Evolutionary conservation across 2,797 vertebrate species (phyloP).

Genomic region (Sphenopsis melanotis): DNA sequence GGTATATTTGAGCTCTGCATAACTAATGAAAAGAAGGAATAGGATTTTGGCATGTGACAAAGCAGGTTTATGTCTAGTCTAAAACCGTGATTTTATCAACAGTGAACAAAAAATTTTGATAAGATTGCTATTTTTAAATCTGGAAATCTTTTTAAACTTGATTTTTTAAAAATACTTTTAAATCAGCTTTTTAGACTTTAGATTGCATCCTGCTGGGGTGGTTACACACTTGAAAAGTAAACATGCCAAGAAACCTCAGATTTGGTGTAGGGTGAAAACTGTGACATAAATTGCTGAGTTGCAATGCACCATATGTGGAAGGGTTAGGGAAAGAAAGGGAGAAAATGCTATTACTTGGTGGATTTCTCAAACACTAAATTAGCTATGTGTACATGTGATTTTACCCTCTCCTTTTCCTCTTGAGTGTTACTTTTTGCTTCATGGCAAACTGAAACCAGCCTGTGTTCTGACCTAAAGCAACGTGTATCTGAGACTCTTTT

Average conservation of each 20-base stretch:
- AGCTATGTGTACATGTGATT: neutral
- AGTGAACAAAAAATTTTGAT: neutral
- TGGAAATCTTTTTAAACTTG: neutral
- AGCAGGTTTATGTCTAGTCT: neutral
- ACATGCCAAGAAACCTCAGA: neutral
- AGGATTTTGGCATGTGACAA: neutral
- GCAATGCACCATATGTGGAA: neutral
- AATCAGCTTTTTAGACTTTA: neutral
- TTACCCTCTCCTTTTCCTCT: neutral
- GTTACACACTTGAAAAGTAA: neutral
- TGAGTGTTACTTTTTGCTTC: neutral
- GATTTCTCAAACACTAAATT: neutral
- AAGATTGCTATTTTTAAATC: neutral
- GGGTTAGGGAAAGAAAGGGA: neutral
- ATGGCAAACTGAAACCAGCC: neutral
- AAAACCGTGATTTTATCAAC: neutral
- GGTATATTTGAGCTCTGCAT: neutral
- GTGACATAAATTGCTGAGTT: neutral
- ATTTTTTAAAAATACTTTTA: accelerated
- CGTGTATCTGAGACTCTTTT: neutral
- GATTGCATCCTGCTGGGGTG: neutral
- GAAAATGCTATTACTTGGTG: neutral
- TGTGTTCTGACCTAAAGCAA: neutral
- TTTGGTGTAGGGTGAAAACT: conserved; percentile 7
- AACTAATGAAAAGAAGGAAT: neutral